Evolutionary conservation across 2,888 invertebrate genomes (phyloP).

Genomic region (Acrobasis repandana): DNA sequence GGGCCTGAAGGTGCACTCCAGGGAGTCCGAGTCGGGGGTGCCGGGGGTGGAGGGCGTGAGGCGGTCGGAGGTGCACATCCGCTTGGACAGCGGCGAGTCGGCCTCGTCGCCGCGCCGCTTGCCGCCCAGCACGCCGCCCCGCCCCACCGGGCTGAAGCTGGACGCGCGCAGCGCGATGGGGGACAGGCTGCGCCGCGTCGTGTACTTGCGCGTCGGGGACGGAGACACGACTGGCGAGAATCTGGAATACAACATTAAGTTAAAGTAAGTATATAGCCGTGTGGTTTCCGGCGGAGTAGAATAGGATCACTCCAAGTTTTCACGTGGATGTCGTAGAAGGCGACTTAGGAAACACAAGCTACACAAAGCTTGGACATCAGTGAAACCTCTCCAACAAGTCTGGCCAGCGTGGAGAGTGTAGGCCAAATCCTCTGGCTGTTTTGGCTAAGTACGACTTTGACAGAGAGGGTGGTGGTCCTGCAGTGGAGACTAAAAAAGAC

Average conservation of each 20-base stretch:
- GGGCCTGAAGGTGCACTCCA: slow-evolving; percentile 77
- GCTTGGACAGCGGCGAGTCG: slow-evolving; percentile 73
- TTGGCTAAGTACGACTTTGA: too few species aligned
- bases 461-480: too few species aligned
- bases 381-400: too few species aligned
- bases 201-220: slow-evolving; percentile 93
- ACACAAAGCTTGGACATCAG: too few species aligned
- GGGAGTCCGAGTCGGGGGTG: slow-evolving; percentile 73
- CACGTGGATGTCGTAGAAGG: too few species aligned
- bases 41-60: slow-evolving; percentile 69
- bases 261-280: too few species aligned
- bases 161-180: slow-evolving; percentile 93
- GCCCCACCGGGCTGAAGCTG: slow-evolving; percentile 85
- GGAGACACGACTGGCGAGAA: slow-evolving; percentile 87
- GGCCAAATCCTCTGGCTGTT: too few species aligned
- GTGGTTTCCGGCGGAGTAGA: too few species aligned
- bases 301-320: too few species aligned
- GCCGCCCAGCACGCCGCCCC: slow-evolving; percentile 76
- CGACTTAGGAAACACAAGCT: too few species aligned
- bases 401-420: too few species aligned
- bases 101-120: slow-evolving; percentile 86
- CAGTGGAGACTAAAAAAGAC: too few species aligned
- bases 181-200: slow-evolving; percentile 92
- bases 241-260: slow-evolving; percentile 50
- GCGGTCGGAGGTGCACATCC: slow-evolving; percentile 64